Base-by-base conservation (phyloP, 2,113 vertebrate species). In the Cricetomys ansorgei region DNA sequence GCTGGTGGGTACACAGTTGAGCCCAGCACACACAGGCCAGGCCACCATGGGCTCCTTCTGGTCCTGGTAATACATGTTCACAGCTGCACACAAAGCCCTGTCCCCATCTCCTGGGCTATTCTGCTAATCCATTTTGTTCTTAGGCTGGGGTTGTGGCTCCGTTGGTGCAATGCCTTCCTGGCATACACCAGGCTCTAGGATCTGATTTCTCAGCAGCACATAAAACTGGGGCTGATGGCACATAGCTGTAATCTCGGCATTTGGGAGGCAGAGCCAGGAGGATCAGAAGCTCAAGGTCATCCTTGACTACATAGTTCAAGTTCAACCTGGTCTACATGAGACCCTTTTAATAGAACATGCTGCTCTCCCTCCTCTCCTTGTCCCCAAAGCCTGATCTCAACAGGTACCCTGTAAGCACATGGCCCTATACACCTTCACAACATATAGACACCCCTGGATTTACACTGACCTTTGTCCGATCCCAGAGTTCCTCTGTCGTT, bases 1-100 rank as follows among this genome's bases (percentile, higher is more conserved):
- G 98, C 98, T 99, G 99, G 99, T 99, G 98, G 97, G 99, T 64
- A 29, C 64, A 37, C 0, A 0, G 57, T 4, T 67, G 19, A 57
- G 1, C 48, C 84, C 40, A 5, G 37, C 17, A 25, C 1, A 1
- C 19, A 16, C 29, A 1, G 1, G 0, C 2, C 0, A 3, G 70
- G 64, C 27, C 27, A 11, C 13, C 27, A 3, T 45, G 34, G 15
- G 25, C 67, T 13, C 0, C 50, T 19, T n/a, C 88, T 6, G 0
- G 7, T 11, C 34, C 8, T 16, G 29, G 17, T 45, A 7, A 37
- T 7, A 17, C 12, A 23, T 40, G 7, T 50, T 59, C n/a, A 23
- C 50, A 9, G 0, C 10, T 34, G 53, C 57, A 16, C 27, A 27
- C 5, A 23, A 40, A 43, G 13, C 43, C 62, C 55, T 27, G 8